Percentiles rank a stretch among this genome's conserved stretches.
Conservation (phyloP, 2,888 invertebrate genomes). For the Platypus cylindrus region DNA sequence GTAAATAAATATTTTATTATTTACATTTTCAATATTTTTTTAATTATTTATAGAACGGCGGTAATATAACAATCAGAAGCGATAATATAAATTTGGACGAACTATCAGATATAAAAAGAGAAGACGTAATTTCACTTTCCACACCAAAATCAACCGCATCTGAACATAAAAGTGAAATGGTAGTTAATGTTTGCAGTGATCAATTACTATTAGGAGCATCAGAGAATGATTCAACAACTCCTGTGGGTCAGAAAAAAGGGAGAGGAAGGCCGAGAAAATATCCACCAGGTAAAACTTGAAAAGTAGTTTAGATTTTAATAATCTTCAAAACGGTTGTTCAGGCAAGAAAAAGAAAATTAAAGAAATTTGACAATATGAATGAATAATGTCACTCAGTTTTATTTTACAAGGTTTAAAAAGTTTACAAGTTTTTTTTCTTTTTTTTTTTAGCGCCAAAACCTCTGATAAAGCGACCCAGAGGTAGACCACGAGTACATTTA, state of each 20-base stretch:
- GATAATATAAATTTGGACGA: no score
- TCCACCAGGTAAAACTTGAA: slow-evolving; percentile 26
- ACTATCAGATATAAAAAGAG: no score
- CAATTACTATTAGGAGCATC: no score
- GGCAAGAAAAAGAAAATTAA: neutral
- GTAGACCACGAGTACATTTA: slow-evolving; percentile 23
- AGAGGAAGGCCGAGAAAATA: slow-evolving; percentile 44
- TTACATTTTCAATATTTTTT: no score
- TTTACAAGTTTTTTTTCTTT: slow-evolving; percentile 5
- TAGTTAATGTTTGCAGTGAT: no score
- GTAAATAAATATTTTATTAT: no score
- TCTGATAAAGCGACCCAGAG: slow-evolving; percentile 23
- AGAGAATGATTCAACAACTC: no score
- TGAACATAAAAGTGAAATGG: no score
- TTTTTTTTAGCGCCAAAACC: slow-evolving; percentile 19
- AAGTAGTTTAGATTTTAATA: neutral
- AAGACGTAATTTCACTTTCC: no score
- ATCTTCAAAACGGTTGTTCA: neutral
- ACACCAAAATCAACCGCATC: no score
- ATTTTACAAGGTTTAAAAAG: neutral
- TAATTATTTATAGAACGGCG: no score
- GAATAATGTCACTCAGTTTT: neutral
- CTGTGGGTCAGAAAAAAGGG: slow-evolving; percentile 38
- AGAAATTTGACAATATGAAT: neutral
- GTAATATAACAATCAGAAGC: no score